A percentile compares a stretch with the other conserved stretches of the same genome.
Evolutionary conservation across 37 sponge, comb jelly and placozoan species (phyloP).

Genomic region (Mnemiopsis leidyi): DNA sequence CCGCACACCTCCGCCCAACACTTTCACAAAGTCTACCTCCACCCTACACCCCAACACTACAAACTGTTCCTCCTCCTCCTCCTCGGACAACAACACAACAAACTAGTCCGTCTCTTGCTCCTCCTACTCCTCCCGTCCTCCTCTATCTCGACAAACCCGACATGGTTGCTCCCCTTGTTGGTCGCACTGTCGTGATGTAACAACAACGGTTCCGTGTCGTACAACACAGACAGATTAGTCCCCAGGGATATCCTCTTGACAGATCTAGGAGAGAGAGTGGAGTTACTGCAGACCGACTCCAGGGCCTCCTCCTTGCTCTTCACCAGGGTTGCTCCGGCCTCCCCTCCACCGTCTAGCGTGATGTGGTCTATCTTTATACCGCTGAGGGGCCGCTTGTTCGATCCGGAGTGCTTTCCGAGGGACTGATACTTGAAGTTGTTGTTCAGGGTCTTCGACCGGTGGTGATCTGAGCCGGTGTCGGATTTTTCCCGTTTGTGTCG

Average conservation of each 20-base stretch:
- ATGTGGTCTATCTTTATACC: conserved; percentile 50
- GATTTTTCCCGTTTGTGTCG: conserved; percentile 53
- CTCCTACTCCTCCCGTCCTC: conserved; percentile 14
- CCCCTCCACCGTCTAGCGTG: background rate
- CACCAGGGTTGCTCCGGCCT: background rate
- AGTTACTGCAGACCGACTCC: conserved; percentile 56
- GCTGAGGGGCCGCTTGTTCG: conserved; percentile 8
- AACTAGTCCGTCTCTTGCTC: background rate
- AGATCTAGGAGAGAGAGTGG: conserved; percentile 16
- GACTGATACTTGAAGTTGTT: conserved; percentile 62
- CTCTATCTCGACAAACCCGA: background rate
- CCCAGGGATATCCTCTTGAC: conserved; percentile 18
- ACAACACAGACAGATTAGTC: background rate
- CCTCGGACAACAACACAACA: conserved; percentile 20
- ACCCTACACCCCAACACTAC: background rate
- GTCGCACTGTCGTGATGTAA: background rate
- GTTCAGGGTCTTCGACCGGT: conserved; percentile 52
- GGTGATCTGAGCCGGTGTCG: background rate
- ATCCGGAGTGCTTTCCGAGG: background rate
- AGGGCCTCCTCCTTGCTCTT: conserved; percentile 50
- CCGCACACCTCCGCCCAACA: background rate
- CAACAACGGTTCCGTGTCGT: conserved; percentile 9
- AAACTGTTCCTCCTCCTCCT: background rate
- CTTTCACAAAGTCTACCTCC: background rate
- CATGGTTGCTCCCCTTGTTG: background rate